A percentile compares a stretch with the other conserved stretches of the same genome.
Conservation (phyloP, 2,888 invertebrate species). For the Thelaira solivaga region DNA sequence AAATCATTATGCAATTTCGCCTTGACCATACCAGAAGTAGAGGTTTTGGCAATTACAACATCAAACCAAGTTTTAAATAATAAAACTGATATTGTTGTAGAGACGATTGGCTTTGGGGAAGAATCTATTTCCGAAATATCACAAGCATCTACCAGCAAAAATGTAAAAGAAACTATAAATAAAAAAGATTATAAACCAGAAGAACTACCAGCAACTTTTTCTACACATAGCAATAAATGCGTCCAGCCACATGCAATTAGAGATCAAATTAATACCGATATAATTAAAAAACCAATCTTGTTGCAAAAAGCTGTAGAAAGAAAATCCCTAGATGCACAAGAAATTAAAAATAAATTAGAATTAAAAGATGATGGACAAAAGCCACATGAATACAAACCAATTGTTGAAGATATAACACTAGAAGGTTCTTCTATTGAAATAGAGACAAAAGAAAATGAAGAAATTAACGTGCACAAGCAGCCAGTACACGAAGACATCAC, state of each 20-base stretch:
- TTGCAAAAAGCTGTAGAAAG: not conserved
- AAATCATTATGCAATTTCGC: conserved; percentile 27
- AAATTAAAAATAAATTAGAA: conserved; percentile 8
- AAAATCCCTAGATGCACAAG: not conserved
- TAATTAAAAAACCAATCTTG: not conserved
- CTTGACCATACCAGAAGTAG: conserved; percentile 2
- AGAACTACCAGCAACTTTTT: not conserved
- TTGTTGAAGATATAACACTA: conserved; percentile 55
- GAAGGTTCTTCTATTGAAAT: conserved; percentile 50
- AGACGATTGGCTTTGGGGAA: conserved; percentile 49
- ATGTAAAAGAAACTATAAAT: not conserved
- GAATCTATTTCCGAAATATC: conserved; percentile 23
- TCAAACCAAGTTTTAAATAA: not conserved
- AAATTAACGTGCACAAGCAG: not conserved
- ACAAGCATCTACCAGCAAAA: not conserved
- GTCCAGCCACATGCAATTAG: not conserved
- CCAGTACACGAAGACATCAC: not conserved
- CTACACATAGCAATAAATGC: not conserved
- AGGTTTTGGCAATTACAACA: not conserved
- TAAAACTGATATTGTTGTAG: conserved; percentile 1
- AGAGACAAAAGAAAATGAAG: conserved; percentile 16
- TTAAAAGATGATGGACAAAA: not conserved
- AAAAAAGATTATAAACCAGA: not conserved
- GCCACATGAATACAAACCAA: conserved; percentile 40
- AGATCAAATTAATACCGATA: not conserved